phyloP scores from a whole-genome alignment of 2,888 invertebrate species.

The Xanthostigma xanthostigma region DNA sequence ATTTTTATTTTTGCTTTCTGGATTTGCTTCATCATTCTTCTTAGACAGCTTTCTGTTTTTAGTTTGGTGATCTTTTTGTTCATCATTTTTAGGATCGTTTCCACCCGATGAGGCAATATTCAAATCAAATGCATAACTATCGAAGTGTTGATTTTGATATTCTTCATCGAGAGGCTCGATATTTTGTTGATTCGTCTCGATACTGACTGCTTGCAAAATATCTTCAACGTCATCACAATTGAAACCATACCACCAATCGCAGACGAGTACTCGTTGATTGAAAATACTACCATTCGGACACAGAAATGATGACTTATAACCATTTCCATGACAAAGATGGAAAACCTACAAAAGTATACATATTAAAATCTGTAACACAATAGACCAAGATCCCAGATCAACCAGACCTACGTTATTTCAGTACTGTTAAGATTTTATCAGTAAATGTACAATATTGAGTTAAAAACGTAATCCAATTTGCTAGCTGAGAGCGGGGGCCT shows the following conservation, averaged over 20 bases:
- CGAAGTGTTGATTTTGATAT: neutral
- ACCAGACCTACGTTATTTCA: too few species aligned
- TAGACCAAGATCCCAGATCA: too few species aligned
- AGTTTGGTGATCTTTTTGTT: neutral
- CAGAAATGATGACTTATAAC: slow-evolving; percentile 33
- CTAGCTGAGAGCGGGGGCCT: too few species aligned
- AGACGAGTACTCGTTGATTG: slow-evolving; percentile 36
- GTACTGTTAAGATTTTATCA: too few species aligned
- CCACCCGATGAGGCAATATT: slow-evolving; percentile 15
- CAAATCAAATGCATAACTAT: slow-evolving; percentile 10
- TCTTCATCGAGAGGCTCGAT: neutral
- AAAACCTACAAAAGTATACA: slow-evolving; percentile 33
- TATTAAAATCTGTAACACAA: too few species aligned
- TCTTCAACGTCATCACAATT: slow-evolving; percentile 24
- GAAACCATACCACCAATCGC: slow-evolving; percentile 41
- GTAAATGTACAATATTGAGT: too few species aligned
- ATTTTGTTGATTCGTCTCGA: slow-evolving; percentile 1
- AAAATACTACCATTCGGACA: slow-evolving; percentile 39
- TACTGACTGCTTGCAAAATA: slow-evolving; percentile 4
- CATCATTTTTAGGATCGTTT: slow-evolving; percentile 4
- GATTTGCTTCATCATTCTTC: too few species aligned
- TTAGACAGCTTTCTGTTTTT: too few species aligned
- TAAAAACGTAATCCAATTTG: too few species aligned
- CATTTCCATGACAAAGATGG: slow-evolving; percentile 32
- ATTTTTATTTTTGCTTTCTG: too few species aligned